Percentiles rank a stretch among this genome's conserved stretches.
These are phyloP conservation scores for Bombus sibiricus DNA, from an alignment of 1,140 invertebrate genomes.

Conservation along the genomic window DNA sequence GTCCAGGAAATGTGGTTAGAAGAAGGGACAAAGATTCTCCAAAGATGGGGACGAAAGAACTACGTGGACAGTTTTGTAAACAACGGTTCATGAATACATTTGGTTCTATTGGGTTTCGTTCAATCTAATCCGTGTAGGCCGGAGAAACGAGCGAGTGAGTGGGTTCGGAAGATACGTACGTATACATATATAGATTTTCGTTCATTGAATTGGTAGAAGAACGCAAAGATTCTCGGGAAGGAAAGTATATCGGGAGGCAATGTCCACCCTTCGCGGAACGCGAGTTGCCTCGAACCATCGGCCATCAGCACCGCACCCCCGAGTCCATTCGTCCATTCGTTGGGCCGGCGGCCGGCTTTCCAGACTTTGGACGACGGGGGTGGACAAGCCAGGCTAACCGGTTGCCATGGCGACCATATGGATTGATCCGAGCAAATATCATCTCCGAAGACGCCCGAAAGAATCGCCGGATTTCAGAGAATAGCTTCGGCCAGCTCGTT, in stretches of 20 bases:
- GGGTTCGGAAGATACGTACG: not conserved
- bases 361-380: conserved; percentile 72
- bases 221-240: conserved; percentile 27
- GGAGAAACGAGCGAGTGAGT: conserved; percentile 14
- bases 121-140: conserved; percentile 49
- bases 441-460: conserved; percentile 81
- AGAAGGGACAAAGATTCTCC: not conserved
- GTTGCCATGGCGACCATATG: conserved; percentile 81
- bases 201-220: conserved; percentile 32
- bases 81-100: conserved; percentile 67
- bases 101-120: conserved; percentile 47
- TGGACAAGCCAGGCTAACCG: conserved; percentile 78
- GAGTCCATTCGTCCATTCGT: conserved; percentile 69
- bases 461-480: conserved; percentile 79
- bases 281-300: conserved; percentile 58
- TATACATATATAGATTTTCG: conserved; percentile 15
- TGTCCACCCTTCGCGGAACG: conserved; percentile 58
- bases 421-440: conserved; percentile 83
- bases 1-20: not conserved
- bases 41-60: conserved; percentile 11
- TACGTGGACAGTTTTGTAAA: conserved; percentile 63
- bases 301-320: conserved; percentile 61
- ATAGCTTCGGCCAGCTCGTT: conserved; percentile 68
- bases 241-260: conserved; percentile 32
- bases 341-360: conserved; percentile 64